A percentile compares a stretch with the other conserved stretches of the same genome.
These are phyloP conservation scores for Aphodius sticticus DNA, from an alignment of 2,888 invertebrate genomes.

Conservation along the genomic window DNA sequence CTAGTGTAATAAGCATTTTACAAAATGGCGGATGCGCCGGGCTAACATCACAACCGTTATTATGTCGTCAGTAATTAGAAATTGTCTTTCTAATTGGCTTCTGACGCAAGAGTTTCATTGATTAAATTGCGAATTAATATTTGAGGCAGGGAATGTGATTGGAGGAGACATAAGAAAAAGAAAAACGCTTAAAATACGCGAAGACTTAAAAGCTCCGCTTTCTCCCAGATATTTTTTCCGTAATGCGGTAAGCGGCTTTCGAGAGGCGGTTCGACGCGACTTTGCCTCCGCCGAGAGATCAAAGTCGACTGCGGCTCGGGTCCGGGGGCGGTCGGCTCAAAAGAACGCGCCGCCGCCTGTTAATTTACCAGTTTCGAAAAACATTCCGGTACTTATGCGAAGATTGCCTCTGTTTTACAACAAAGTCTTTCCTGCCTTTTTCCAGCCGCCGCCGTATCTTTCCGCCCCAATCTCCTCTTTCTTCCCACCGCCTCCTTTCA, in stretches of 20 bases:
- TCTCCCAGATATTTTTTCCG: conserved; percentile 1
- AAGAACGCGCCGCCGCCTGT: neutral
- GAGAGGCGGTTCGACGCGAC: conserved; percentile 14
- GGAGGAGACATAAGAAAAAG: neutral
- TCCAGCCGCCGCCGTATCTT: neutral
- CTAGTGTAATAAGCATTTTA: too few relatives aligned
- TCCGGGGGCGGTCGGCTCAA: conserved; percentile 6
- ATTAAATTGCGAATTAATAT: neutral
- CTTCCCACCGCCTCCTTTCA: neutral
- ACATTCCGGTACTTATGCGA: neutral
- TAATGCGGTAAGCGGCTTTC: conserved; percentile 5
- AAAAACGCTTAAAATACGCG: neutral
- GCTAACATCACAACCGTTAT: neutral
- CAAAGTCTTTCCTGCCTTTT: conserved; percentile 4
- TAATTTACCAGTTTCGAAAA: conserved; percentile 11
- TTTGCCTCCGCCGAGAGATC: conserved; percentile 7
- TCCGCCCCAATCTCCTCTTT: neutral
- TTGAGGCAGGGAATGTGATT: neutral
- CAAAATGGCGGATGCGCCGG: neutral
- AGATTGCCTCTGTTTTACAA: conserved; percentile 4
- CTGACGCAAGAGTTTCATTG: neutral
- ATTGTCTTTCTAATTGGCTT: neutral
- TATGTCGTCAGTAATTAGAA: neutral
- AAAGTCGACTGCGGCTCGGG: conserved; percentile 1
- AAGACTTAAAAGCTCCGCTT: neutral